These are phyloP conservation scores for Suricata suricatta DNA, from an alignment of 2,113 vertebrate species.

Conservation along the genomic window DNA sequence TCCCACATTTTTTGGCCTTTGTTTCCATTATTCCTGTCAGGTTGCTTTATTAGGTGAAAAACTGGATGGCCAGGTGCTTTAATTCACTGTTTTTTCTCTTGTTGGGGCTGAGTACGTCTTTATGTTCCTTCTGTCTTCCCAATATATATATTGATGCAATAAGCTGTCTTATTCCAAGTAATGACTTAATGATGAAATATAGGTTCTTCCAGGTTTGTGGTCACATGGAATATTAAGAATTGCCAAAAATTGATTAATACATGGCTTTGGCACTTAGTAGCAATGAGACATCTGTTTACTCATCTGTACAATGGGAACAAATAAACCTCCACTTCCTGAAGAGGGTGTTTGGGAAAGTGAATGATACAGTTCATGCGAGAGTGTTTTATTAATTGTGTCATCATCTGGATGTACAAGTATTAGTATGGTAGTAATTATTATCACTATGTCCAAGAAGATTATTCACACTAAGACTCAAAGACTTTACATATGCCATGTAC, in stretches of 20 bases:
- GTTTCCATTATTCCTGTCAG: constrained; percentile 45
- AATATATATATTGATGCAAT: constrained; percentile 78
- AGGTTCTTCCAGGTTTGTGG: constrained; percentile 75
- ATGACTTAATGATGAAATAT: constrained; percentile 76
- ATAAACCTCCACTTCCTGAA: neutral
- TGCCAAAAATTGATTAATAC: neutral
- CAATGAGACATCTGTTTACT: neutral
- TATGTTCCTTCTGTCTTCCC: constrained; percentile 53
- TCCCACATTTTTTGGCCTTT: neutral
- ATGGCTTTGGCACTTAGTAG: neutral
- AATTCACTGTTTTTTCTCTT: neutral
- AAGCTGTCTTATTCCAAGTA: constrained; percentile 76
- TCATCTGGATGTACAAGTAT: neutral
- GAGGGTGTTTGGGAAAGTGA: neutral
- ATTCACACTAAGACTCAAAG: neutral
- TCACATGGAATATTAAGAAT: constrained; percentile 66
- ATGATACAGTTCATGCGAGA: neutral
- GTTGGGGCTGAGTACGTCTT: neutral
- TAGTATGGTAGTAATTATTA: neutral
- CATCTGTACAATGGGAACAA: neutral
- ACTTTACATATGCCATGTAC: neutral
- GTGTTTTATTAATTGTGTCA: neutral
- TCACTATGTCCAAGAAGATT: neutral
- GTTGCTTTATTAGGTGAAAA: constrained; percentile 43
- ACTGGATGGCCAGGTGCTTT: neutral